phyloP scores from a whole-genome alignment of 2,797 vertebrate species.

The Amblyraja radiata region DNA sequence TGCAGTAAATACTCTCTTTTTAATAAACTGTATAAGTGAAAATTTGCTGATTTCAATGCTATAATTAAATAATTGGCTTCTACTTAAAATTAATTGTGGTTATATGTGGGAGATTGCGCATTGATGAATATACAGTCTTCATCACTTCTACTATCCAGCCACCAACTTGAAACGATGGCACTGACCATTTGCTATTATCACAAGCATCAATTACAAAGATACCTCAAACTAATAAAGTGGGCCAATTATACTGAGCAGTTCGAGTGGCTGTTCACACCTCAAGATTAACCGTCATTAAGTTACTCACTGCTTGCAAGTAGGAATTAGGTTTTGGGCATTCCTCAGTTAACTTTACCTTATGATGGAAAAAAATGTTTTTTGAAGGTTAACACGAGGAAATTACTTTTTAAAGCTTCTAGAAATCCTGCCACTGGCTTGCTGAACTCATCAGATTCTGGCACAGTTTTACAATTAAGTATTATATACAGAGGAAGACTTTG shows the following conservation, averaged over 20 bases:
- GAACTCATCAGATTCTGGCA: background rate
- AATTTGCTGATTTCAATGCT: background rate
- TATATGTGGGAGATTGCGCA: background rate
- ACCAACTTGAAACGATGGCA: background rate
- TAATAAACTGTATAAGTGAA: background rate
- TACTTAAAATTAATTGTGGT: background rate
- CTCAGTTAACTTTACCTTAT: background rate
- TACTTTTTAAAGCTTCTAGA: background rate
- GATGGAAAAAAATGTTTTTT: background rate
- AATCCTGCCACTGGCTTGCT: background rate
- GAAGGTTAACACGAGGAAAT: slow-evolving; percentile 11
- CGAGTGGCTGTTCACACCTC: background rate
- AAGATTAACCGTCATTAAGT: background rate
- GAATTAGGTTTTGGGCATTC: background rate
- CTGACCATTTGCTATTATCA: background rate
- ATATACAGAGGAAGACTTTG: background rate
- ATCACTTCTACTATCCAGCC: background rate
- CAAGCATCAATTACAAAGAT: background rate
- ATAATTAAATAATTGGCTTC: background rate
- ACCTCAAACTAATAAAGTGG: background rate
- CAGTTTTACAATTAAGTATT: background rate
- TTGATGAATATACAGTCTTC: background rate
- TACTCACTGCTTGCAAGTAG: background rate
- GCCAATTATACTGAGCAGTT: background rate
- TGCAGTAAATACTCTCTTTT: background rate